phyloP scores from a whole-genome alignment of 2,113 vertebrate species.

The Ardeotis arabs region DNA sequence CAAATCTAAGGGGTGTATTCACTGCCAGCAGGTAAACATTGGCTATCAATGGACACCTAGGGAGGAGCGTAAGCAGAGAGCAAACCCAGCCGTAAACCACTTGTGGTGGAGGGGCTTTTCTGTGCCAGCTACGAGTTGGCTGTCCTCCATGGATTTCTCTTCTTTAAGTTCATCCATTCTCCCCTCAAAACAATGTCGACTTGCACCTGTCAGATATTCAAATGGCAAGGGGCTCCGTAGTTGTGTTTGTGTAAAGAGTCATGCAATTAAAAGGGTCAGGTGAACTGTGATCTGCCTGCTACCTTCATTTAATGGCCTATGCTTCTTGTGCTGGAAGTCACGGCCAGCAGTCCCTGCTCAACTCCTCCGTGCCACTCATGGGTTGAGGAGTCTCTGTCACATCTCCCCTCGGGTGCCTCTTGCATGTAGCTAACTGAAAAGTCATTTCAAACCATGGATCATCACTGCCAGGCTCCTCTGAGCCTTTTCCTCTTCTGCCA shows the following conservation, averaged over 20 bases:
- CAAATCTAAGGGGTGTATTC: not conserved
- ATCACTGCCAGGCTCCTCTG: not conserved
- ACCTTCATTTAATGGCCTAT: not conserved
- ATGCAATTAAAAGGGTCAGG: no score
- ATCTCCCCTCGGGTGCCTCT: not conserved
- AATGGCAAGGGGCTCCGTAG: not conserved
- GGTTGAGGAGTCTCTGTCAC: not conserved
- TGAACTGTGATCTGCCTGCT: not conserved
- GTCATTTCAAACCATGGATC: not conserved
- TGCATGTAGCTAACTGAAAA: not conserved
- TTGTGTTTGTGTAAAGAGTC: not conserved
- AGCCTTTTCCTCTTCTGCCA: not conserved
- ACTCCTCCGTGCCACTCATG: accelerated
- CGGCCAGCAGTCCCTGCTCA: not conserved
- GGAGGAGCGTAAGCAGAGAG: not conserved
- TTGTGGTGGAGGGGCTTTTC: not conserved
- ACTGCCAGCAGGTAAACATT: not conserved
- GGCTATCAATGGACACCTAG: not conserved
- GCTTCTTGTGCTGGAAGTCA: not conserved
- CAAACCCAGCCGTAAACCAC: not conserved
- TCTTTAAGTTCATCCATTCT: not conserved
- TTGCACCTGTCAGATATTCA: not conserved
- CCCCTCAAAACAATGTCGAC: not conserved
- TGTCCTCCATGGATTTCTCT: not conserved
- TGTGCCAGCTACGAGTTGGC: not conserved